Percentiles rank a stretch among this genome's conserved stretches.
phyloP scores from a whole-genome alignment of 2,888 invertebrate genomes.

The Marasmarcha lunaedactyla region DNA sequence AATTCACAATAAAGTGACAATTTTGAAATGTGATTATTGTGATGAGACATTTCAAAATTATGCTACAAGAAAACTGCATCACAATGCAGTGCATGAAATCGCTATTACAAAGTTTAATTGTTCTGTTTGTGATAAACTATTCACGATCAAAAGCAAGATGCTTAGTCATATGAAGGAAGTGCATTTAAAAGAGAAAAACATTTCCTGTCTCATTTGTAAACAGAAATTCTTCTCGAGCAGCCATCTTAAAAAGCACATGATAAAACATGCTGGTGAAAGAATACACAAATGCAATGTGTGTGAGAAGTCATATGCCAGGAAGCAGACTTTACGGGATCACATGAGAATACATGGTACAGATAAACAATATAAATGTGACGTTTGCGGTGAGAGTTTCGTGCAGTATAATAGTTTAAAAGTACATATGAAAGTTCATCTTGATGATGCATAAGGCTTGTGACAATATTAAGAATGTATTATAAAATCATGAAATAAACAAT shows the following conservation, averaged over 20 bases:
- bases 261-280: slow-evolving; percentile 57
- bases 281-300: slow-evolving; percentile 57
- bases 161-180: slow-evolving; percentile 46
- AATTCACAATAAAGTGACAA: slow-evolving; percentile 33
- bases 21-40: slow-evolving; percentile 41
- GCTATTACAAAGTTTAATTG: slow-evolving; percentile 34
- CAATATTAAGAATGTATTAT: too few species aligned
- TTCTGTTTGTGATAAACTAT: slow-evolving; percentile 38
- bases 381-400: slow-evolving; percentile 37
- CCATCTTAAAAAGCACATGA: slow-evolving; percentile 62
- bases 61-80: slow-evolving; percentile 35
- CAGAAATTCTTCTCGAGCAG: slow-evolving; percentile 61
- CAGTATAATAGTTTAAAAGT: slow-evolving; percentile 37
- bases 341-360: slow-evolving; percentile 43
- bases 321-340: slow-evolving; percentile 44
- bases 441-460: slow-evolving; percentile 15
- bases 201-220: slow-evolving; percentile 54
- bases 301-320: slow-evolving; percentile 55
- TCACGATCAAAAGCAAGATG: slow-evolving; percentile 44
- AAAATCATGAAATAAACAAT: too few species aligned
- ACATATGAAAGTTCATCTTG: slow-evolving; percentile 38
- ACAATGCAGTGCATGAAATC: slow-evolving; percentile 29
- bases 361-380: slow-evolving; percentile 28
- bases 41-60: slow-evolving; percentile 40
- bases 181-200: slow-evolving; percentile 54